phyloP scores from a whole-genome alignment of 2,888 invertebrate genomes.

The Noctua comes region DNA sequence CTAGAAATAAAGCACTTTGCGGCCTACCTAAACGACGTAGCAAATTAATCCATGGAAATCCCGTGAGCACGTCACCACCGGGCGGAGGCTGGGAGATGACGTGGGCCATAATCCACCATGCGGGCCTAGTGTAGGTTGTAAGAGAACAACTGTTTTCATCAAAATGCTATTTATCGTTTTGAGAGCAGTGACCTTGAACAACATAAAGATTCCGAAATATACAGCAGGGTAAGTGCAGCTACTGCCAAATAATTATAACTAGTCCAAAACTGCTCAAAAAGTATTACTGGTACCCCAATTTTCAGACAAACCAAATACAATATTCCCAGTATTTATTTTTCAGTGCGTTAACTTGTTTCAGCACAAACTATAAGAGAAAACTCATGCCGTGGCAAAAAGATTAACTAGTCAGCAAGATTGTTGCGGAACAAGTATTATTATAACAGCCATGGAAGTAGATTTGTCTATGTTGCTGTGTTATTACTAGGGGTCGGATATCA shows the following conservation, averaged over 20 bases:
- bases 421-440: background rate
- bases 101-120: background rate
- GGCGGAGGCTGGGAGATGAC: background rate
- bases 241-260: background rate
- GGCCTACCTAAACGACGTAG: background rate
- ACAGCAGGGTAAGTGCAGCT: background rate
- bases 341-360: conserved; percentile 1
- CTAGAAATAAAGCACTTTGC: conserved; percentile 17
- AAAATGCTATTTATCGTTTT: background rate
- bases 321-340: background rate
- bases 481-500: background rate
- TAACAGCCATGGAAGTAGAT: background rate
- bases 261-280: background rate
- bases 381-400: background rate
- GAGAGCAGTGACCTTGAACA: background rate
- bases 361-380: background rate
- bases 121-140: background rate
- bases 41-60: background rate
- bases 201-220: background rate
- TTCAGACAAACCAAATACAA: background rate
- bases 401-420: conserved; percentile 17
- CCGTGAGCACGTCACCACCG: too few species aligned
- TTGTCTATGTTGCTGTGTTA: background rate
- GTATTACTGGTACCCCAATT: too few species aligned
- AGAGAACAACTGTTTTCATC: too few species aligned